Base-by-base conservation (phyloP, 2,113 vertebrate species). In the Phyllostomus discolor region DNA sequence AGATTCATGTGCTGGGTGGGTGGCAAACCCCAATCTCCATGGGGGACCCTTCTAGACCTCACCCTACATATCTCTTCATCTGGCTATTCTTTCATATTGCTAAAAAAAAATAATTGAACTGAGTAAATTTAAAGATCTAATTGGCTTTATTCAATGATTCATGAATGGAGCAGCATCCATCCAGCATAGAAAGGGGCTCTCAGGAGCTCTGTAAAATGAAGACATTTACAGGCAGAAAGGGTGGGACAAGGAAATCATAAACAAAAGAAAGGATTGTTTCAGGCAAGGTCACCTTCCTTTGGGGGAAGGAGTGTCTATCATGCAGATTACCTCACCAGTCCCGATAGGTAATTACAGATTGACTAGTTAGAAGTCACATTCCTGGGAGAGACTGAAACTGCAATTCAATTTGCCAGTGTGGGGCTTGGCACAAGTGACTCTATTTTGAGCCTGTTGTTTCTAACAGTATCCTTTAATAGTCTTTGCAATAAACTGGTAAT, bases 401-500 rank as follows among this genome's bases (percentile, higher is more conserved):
- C 14, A 81, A 31, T 62, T 81, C 62, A 31, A 35, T 62, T 81
- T 38, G 8, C 52, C 22, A n/a, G 22, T 57, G 76, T 80, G 78
- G 22, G 50, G 22, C 52, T 80, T 57, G 24, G 78, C 52, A 26
- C 50, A 80, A 10, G n/a, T 41, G 52, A 57, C n/a, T 80, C 52
- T 35, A 81, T 57, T 38, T 81, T 57, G n/a, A 24, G 35, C 24
- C n/a, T 80, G 22, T 57, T 17, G 52, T 62, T 59, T 81, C 35
- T 81, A 81, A 81, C 14, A 28, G 31, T 50, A 85, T 62, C 50
- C 2, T 79, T 85, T 79, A 82, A 85, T 70, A 85, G 28, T 62
- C 41, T 85, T 90, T 90, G 72, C 59, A 67, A 90, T 79, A 90
- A 78, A 90, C 62, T 85, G 80, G 48, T 69, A 85, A 62, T 69